A percentile compares a stretch with the other conserved stretches of the same genome.
Conservation (phyloP, 2,113 vertebrate species). For the Protobothrops mucrosquamatus region DNA sequence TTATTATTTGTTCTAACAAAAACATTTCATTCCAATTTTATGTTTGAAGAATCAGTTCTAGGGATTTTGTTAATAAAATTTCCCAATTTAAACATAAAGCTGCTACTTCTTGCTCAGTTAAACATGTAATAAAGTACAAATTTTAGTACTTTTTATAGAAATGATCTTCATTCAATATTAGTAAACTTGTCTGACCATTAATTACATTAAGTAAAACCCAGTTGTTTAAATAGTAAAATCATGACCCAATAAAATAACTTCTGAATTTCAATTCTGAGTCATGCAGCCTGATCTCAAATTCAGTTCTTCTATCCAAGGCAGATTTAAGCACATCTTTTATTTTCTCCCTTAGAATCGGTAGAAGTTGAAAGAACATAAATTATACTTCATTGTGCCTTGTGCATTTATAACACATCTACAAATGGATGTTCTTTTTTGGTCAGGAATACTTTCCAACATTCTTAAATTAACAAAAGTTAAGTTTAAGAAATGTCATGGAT, state of each 20-base stretch:
- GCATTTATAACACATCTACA: not conserved
- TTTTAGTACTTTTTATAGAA: not conserved
- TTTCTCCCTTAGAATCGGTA: not conserved
- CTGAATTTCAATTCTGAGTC: not conserved
- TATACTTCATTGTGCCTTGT: not conserved
- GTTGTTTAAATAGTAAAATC: not conserved
- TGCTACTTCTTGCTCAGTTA: not conserved
- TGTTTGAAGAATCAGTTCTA: rapidly evolving
- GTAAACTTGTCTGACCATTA: not conserved
- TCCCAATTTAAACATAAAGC: not conserved
- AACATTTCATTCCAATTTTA: rapidly evolving
- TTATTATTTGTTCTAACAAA: not conserved
- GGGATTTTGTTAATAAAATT: not conserved
- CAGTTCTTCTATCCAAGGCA: not conserved
- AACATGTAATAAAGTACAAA: not conserved
- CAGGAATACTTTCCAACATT: not conserved
- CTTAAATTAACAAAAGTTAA: not conserved
- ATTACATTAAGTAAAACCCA: not conserved
- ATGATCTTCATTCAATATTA: not conserved
- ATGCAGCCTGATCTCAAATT: not conserved
- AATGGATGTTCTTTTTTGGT: not conserved
- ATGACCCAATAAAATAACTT: not conserved
- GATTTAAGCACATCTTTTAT: not conserved
- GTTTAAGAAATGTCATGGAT: not conserved
- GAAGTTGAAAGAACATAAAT: not conserved